Evolutionary conservation across 1,140 invertebrate genomes (phyloP), one percentile per base, ranked within the genome.

Genomic region (Drosophila fuyamai): DNA sequence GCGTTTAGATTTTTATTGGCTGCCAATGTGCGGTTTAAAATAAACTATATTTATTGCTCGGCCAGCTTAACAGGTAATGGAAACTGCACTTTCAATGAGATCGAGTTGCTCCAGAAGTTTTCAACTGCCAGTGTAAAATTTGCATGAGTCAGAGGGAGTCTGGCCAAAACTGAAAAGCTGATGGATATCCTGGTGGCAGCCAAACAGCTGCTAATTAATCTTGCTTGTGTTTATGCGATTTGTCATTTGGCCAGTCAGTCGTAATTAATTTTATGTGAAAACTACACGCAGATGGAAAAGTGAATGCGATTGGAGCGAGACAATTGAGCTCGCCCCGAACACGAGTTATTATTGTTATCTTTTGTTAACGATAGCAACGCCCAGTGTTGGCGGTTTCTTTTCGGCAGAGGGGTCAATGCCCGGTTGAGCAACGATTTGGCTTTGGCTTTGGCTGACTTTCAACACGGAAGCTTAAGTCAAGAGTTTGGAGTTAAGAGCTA

Each of bases 301-400:
- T 86, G 83, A 86, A 86, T 83, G 83, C 71, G 75, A 50, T 76
- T 63, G 32, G 9, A 13, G 44, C 40, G 27, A 46, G 76, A 86
- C 82, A 88, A 88, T 86, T 88, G 84, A 82, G 81, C 60, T 61
- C 55, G 48, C 50, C 18, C 67, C 60, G 53, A 60, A 51, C 35
- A 61, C 32, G 53, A 72, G 75, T 83, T 88, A 88, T 86, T 88
- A 54, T 65, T 78, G 76, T 78, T 78, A 78, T 78, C 75, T 78
- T 78, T 86, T 73, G 79, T 83, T 82, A 79, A 79, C 86, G 83
- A 86, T 88, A 76, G 76, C 61, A 89, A 86, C 83, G 79, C 79
- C 83, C 57, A 76, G 40, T 71, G 43, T 56, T n/a, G 12, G 38
- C 32, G 10, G 14, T 32, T 63, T 65, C 35, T 50, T 27, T 48